Percentiles rank a stretch among this genome's conserved stretches.
These are phyloP conservation scores for Lycocerus yunnanus DNA, from an alignment of 2,888 invertebrate species.

Conservation along the genomic window DNA sequence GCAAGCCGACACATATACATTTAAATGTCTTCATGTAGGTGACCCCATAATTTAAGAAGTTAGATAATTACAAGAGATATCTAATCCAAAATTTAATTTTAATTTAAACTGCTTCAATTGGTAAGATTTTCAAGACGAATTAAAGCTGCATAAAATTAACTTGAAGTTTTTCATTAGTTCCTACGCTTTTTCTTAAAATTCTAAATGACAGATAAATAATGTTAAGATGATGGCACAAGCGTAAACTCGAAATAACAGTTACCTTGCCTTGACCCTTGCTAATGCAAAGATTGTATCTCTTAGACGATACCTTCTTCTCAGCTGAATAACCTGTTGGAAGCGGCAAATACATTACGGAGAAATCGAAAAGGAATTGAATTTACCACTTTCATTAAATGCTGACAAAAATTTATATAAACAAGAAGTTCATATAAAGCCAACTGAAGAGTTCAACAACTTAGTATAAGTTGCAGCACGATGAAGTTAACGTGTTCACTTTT, in stretches of 20 bases:
- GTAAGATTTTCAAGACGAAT: background rate
- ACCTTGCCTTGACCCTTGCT: slow-evolving; percentile 27
- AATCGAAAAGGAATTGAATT: slow-evolving; percentile 1
- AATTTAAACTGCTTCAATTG: background rate
- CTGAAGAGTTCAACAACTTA: slow-evolving; percentile 51
- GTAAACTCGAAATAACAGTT: slow-evolving; percentile 24
- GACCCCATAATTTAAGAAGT: background rate
- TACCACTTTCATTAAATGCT: slow-evolving; percentile 32
- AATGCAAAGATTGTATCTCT: slow-evolving; percentile 22
- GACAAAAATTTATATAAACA: slow-evolving; percentile 37
- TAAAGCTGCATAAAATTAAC: background rate
- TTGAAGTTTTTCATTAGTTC: background rate
- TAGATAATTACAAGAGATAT: background rate
- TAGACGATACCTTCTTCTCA: slow-evolving; percentile 19
- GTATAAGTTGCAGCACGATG: slow-evolving; percentile 44
- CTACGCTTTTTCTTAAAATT: background rate
- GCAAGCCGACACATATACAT: slow-evolving; percentile 2
- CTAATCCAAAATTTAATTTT: background rate
- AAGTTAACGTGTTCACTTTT: slow-evolving; percentile 43
- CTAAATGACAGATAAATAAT: background rate
- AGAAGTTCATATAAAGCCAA: slow-evolving; percentile 51
- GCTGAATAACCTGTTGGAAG: slow-evolving; percentile 24
- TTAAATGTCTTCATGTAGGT: background rate
- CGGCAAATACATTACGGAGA: slow-evolving; percentile 17
- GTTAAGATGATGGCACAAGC: slow-evolving; percentile 6